phyloP scores from a whole-genome alignment of 1,140 invertebrate species.

The Agrypnia vestita region DNA sequence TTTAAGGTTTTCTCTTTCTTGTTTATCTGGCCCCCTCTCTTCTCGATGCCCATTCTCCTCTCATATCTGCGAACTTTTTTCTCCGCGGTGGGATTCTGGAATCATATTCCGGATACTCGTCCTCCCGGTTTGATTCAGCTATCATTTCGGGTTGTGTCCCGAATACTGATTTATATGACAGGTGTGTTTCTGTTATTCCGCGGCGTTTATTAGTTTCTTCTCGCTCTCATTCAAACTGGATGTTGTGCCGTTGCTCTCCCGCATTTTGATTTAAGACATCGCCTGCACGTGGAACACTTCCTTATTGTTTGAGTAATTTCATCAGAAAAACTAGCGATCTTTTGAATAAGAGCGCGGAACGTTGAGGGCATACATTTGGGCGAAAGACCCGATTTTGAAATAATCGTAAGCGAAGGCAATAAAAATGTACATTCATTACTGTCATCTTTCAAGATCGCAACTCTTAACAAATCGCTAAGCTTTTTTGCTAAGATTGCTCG shows the following conservation, averaged over 20 bases:
- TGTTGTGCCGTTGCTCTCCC: not conserved
- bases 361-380: not conserved
- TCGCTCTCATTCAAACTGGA: not conserved
- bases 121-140: constrained; percentile 1
- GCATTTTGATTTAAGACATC: not conserved
- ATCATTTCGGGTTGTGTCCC: not conserved
- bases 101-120: constrained; percentile 8
- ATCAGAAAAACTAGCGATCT: constrained; percentile 6
- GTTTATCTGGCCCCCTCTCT: not conserved
- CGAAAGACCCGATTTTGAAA: not conserved
- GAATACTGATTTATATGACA: constrained; percentile 12
- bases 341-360: not conserved
- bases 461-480: constrained; percentile 19
- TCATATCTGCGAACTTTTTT: not conserved
- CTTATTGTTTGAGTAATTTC: constrained; percentile 4
- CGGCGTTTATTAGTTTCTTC: not conserved
- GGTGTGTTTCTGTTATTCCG: constrained; percentile 19
- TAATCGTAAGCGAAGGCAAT: not conserved
- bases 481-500: constrained; percentile 1
- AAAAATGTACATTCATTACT: constrained; percentile 10
- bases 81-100: not conserved
- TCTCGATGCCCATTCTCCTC: not conserved
- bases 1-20: not conserved
- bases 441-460: constrained; percentile 19
- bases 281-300: not conserved